Percentiles rank a stretch among this genome's conserved stretches.
Conservation (phyloP, 2,797 vertebrate species). For the Siniperca obscura region DNA sequence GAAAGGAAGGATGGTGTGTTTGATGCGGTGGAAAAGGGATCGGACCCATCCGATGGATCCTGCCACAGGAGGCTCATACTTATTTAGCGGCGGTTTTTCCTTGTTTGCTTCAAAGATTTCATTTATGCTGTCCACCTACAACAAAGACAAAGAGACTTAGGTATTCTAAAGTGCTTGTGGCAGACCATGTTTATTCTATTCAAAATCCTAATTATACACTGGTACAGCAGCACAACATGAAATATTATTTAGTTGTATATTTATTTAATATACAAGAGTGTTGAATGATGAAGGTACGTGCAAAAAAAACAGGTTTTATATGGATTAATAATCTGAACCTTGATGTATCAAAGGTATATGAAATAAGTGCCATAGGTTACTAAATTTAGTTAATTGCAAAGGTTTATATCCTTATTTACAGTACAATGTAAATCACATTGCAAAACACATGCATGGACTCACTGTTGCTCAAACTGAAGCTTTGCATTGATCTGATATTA, state of each 20-base stretch:
- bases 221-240: background rate
- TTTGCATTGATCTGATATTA: slow-evolving; percentile 1
- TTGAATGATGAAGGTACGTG: background rate
- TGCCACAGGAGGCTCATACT: slow-evolving; percentile 89
- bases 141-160: slow-evolving; percentile 17
- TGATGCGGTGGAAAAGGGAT: slow-evolving; percentile 87
- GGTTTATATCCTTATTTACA: background rate
- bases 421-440: background rate
- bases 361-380: background rate
- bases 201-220: background rate
- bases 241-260: background rate
- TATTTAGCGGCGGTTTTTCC: slow-evolving; percentile 86
- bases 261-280: background rate
- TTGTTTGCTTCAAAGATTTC: slow-evolving; percentile 86
- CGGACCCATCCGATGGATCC: slow-evolving; percentile 92
- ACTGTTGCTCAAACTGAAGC: background rate
- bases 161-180: slow-evolving; percentile 2
- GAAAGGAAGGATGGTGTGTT: slow-evolving; percentile 87
- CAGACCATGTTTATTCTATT: background rate
- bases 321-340: background rate
- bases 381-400: background rate
- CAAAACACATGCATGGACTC: background rate
- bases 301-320: background rate
- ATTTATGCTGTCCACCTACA: slow-evolving; percentile 87
- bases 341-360: background rate